These are phyloP conservation scores for Bombus terrestris DNA, from an alignment of 1,140 invertebrate genomes.

Conservation along the genomic window DNA sequence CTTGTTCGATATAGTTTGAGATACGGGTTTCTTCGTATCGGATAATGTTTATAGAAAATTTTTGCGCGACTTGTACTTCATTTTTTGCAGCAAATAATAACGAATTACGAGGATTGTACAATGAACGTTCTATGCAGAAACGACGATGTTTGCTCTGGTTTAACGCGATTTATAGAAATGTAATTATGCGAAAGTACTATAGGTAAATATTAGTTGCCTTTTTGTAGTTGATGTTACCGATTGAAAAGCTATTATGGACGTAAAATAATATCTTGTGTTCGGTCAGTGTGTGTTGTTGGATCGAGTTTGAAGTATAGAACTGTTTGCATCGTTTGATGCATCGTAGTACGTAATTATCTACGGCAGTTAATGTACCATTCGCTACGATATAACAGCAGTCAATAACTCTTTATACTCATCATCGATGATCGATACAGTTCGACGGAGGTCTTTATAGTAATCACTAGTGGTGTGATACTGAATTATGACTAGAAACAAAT, in stretches of 20 bases:
- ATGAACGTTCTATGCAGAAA: too few relatives aligned
- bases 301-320: background rate
- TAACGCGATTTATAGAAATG: background rate
- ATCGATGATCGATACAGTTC: background rate
- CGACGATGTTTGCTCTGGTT: background rate
- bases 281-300: background rate
- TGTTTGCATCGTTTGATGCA: background rate
- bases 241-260: too few relatives aligned
- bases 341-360: background rate
- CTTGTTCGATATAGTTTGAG: background rate
- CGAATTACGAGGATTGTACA: too few relatives aligned
- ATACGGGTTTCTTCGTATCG: too few relatives aligned
- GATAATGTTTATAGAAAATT: too few relatives aligned
- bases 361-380: background rate
- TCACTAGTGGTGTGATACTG: background rate
- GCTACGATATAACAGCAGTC: background rate
- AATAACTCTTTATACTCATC: background rate
- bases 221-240: too few relatives aligned
- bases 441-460: background rate
- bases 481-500: slow-evolving; percentile 24
- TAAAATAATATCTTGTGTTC: too few relatives aligned
- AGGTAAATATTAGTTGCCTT: too few relatives aligned
- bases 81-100: rapidly evolving
- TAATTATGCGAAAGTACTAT: background rate
- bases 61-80: too few relatives aligned